These are phyloP conservation scores for Schrankia costaestrigalis DNA, from an alignment of 2,888 invertebrate species.

Conservation along the genomic window DNA sequence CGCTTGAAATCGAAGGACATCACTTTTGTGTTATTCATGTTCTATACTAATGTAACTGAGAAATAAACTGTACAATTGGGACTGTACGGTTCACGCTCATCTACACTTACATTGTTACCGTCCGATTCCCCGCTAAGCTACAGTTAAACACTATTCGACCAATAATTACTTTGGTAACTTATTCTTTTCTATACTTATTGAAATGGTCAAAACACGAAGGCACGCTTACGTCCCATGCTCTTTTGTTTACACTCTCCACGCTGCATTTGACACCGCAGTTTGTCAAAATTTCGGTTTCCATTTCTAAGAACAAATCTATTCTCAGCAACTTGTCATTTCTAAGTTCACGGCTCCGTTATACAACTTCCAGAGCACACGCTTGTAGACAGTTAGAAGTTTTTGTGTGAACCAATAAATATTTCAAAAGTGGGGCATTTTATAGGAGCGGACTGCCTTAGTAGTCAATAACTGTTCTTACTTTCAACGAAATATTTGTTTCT, in stretches of 20 bases:
- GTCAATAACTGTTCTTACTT: constrained; percentile 76
- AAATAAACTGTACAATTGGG: constrained; percentile 34
- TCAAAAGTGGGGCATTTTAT: constrained; percentile 73
- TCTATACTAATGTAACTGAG: constrained; percentile 31
- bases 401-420: constrained; percentile 74
- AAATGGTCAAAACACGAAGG: constrained; percentile 70
- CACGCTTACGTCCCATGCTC: constrained; percentile 67
- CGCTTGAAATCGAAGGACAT: constrained; percentile 31
- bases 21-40: constrained; percentile 26
- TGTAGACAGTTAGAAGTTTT: constrained; percentile 62
- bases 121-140: constrained; percentile 62
- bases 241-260: constrained; percentile 51
- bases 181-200: constrained; percentile 62
- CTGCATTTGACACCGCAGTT: constrained; percentile 67
- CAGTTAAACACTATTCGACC: constrained; percentile 63
- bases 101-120: constrained; percentile 42
- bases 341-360: constrained; percentile 66
- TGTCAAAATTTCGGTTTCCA: constrained; percentile 77
- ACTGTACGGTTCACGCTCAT: constrained; percentile 51
- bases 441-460: constrained; percentile 71
- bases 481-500: constrained; percentile 55
- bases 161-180: constrained; percentile 74
- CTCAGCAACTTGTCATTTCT: constrained; percentile 47
- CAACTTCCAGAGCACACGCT: constrained; percentile 45
- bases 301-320: constrained; percentile 64